phyloP scores from a whole-genome alignment of 2,888 invertebrate species.

The Tridacna gigas region DNA sequence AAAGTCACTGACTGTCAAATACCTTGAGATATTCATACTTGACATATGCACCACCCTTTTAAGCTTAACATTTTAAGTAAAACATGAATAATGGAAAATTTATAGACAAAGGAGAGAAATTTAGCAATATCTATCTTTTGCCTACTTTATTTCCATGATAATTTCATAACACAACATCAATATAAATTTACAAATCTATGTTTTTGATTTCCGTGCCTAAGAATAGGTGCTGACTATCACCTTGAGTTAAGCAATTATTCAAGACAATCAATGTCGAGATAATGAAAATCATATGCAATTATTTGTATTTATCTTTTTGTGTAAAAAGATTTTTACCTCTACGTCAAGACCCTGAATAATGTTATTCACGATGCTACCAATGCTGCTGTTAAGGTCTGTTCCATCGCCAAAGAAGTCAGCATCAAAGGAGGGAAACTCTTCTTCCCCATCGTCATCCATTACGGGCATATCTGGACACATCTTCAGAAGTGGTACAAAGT shows the following conservation, averaged over 20 bases:
- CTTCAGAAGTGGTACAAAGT: conserved; percentile 34
- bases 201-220: no score
- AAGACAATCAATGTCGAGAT: no score
- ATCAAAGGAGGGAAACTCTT: not conserved
- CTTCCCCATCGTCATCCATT: not conserved
- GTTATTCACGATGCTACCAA: conserved; percentile 1
- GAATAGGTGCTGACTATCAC: not conserved
- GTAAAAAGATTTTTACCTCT: not conserved
- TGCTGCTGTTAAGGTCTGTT: not conserved
- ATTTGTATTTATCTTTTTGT: not conserved
- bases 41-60: no score
- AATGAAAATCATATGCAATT: not conserved
- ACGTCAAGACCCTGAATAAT: not conserved
- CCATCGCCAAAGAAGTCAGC: not conserved
- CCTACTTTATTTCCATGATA: no score
- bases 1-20: no score
- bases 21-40: no score
- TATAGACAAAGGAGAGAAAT: no score
- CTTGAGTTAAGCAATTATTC: not conserved
- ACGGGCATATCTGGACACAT: conserved; percentile 6
- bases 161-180: no score
- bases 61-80: no score
- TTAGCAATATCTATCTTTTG: no score
- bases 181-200: no score
- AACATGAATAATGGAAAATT: no score